Evolutionary conservation across 2,113 vertebrate species (phyloP).

Genomic region (Xiphorhynchus elegans): DNA sequence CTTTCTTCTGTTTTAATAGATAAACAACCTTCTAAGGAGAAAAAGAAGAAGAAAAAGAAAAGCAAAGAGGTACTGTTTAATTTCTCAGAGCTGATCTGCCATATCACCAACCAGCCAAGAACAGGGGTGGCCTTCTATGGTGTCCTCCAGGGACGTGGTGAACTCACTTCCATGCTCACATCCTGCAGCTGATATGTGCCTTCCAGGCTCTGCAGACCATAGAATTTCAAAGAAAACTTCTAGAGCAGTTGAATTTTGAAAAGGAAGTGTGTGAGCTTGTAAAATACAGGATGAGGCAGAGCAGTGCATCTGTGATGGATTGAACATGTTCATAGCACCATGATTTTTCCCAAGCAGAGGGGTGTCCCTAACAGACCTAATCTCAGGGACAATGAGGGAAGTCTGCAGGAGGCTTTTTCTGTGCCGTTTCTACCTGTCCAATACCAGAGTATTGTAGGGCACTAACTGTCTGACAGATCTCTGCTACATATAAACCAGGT

Average conservation of each 20-base stretch:
- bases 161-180: background rate
- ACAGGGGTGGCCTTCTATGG: background rate
- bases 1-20: constrained; percentile 68
- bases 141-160: background rate
- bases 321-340: background rate
- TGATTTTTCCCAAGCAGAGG: background rate
- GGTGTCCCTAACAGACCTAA: background rate
- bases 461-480: background rate
- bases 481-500: background rate
- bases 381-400: background rate
- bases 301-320: background rate
- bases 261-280: background rate
- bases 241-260: background rate
- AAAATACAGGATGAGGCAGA: background rate
- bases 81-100: background rate
- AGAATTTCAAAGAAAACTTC: background rate
- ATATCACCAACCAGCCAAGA: background rate
- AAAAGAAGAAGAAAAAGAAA: constrained; percentile 95
- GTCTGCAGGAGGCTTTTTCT: background rate
- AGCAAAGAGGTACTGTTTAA: constrained; percentile 83
- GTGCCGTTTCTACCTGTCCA: background rate
- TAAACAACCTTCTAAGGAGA: constrained; percentile 86
- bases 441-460: background rate
- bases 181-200: background rate
- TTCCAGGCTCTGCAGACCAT: background rate